These are phyloP conservation scores for Diaphora mendica DNA, from an alignment of 2,888 invertebrate genomes.

Conservation along the genomic window DNA sequence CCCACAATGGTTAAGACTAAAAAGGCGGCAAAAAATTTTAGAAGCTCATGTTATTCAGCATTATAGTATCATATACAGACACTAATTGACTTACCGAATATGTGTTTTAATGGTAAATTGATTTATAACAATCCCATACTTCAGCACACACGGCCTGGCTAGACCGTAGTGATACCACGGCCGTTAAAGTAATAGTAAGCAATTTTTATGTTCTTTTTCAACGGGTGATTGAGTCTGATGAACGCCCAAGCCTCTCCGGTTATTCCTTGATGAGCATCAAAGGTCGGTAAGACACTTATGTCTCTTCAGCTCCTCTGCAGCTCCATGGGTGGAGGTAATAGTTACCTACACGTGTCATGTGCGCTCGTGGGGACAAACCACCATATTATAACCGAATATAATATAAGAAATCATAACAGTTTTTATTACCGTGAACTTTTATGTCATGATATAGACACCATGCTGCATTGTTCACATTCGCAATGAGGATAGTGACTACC, in stretches of 20 bases:
- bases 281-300: too few relatives aligned
- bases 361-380: background rate
- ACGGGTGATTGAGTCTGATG: background rate
- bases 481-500: too few relatives aligned
- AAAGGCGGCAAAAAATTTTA: constrained; percentile 62
- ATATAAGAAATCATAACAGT: background rate
- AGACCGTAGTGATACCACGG: too few relatives aligned
- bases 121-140: background rate
- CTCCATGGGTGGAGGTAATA: too few relatives aligned
- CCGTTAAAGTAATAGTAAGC: too few relatives aligned
- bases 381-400: background rate
- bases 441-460: background rate
- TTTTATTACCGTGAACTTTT: background rate
- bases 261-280: too few relatives aligned
- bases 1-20: constrained; percentile 73
- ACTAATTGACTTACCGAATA: background rate
- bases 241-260: too few relatives aligned
- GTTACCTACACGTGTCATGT: background rate
- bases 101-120: background rate
- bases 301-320: too few relatives aligned
- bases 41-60: constrained; percentile 54
- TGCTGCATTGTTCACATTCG: too few relatives aligned
- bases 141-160: too few relatives aligned
- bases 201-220: background rate
- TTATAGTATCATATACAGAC: constrained; percentile 34